Evolutionary conservation across 2,797 vertebrate genomes (phyloP).

Genomic region (Oryzias dopingdopingensis): DNA sequence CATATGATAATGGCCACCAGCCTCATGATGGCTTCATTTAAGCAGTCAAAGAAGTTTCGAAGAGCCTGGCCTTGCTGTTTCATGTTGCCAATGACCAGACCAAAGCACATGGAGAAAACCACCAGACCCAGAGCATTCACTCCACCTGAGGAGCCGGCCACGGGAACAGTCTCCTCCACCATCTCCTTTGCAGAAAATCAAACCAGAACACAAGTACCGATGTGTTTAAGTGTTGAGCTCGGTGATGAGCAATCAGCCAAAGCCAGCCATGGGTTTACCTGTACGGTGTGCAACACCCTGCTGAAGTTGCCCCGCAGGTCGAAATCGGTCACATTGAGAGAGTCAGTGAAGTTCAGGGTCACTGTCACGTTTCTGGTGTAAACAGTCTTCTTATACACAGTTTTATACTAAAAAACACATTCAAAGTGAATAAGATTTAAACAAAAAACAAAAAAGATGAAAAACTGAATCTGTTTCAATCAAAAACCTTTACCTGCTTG

Average conservation of each 20-base stretch:
- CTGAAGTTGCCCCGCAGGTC: slow-evolving; percentile 78
- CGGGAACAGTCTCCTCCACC: slow-evolving; percentile 86
- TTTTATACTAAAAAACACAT: slow-evolving; percentile 87
- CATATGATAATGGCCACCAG: slow-evolving; percentile 96
- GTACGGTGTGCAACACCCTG: slow-evolving; percentile 78
- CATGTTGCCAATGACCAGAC: slow-evolving; percentile 94
- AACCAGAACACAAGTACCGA: neutral
- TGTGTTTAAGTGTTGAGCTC: neutral
- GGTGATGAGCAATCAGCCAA: neutral
- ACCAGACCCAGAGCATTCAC: slow-evolving; percentile 95
- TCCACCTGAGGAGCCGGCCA: slow-evolving; percentile 85
- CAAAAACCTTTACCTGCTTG: slow-evolving; percentile 84
- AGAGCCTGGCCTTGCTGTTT: slow-evolving; percentile 87
- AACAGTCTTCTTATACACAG: slow-evolving; percentile 85
- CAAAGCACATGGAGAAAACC: slow-evolving; percentile 95
- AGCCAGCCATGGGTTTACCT: slow-evolving; percentile 56
- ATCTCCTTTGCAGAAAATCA: slow-evolving; percentile 72
- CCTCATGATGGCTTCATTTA: slow-evolving; percentile 96
- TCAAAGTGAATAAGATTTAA: neutral
- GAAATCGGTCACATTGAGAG: slow-evolving; percentile 71
- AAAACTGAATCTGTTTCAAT: neutral
- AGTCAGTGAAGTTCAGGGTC: slow-evolving; percentile 70
- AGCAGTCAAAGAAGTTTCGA: slow-evolving; percentile 90
- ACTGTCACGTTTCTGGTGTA: slow-evolving; percentile 79
- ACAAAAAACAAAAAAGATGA: neutral